Evolutionary conservation across 2,797 vertebrate species (phyloP).

Genomic region (Pseudomugil tenellus): DNA sequence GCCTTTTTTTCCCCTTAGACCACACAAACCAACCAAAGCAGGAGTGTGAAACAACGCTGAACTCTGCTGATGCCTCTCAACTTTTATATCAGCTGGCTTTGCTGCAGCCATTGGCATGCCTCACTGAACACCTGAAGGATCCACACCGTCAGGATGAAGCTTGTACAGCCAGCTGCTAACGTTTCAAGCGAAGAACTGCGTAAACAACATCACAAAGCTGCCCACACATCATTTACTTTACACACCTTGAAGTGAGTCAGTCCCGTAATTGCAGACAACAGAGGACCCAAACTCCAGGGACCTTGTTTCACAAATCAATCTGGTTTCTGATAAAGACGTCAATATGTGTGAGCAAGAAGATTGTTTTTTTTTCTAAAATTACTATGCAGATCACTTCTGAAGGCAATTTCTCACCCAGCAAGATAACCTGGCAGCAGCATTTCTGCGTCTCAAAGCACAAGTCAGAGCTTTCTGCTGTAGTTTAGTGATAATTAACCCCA

Average conservation of each 20-base stretch:
- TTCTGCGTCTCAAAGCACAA: slow-evolving; percentile 42
- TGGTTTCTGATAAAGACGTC: neutral
- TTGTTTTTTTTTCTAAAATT: slow-evolving; percentile 11
- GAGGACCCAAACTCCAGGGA: slow-evolving; percentile 35
- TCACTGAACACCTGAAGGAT: slow-evolving; percentile 71
- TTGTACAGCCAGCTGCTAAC: slow-evolving; percentile 64
- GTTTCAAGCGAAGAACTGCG: slow-evolving; percentile 50
- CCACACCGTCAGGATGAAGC: slow-evolving; percentile 50
- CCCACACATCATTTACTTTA: slow-evolving; percentile 69
- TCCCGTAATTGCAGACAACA: slow-evolving; percentile 36
- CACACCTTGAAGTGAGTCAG: slow-evolving; percentile 58
- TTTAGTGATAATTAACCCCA: slow-evolving; percentile 45
- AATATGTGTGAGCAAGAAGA: neutral
- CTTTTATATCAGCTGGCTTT: slow-evolving; percentile 66
- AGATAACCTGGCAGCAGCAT: slow-evolving; percentile 25
- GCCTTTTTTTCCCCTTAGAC: slow-evolving; percentile 7
- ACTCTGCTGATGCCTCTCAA: slow-evolving; percentile 64
- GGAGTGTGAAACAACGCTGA: slow-evolving; percentile 66
- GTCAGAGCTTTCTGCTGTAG: slow-evolving; percentile 17
- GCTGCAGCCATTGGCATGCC: slow-evolving; percentile 51
- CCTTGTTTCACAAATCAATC: slow-evolving; percentile 56
- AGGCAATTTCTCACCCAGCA: slow-evolving; percentile 27
- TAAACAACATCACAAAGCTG: slow-evolving; percentile 56
- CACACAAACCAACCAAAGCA: slow-evolving; percentile 38
- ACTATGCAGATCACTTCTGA: slow-evolving; percentile 43